These are phyloP conservation scores for Enteromius afrohamiltoni DNA, from an alignment of 2,797 vertebrate genomes.

Conservation along the genomic window DNA sequence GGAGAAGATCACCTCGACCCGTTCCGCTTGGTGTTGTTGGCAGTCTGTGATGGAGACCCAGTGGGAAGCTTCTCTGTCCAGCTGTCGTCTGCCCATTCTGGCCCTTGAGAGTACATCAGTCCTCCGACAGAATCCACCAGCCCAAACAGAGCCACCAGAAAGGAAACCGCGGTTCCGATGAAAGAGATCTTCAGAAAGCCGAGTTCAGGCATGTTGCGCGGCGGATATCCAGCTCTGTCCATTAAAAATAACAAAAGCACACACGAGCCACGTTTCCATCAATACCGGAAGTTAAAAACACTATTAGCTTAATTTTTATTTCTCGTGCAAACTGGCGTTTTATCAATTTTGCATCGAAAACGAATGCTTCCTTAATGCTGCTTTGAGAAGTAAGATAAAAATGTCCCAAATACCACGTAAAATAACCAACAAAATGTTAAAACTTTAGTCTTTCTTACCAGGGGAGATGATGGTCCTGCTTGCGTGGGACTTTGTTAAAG, in stretches of 20 bases:
- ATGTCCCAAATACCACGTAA: neutral
- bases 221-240: neutral
- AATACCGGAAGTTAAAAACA: neutral
- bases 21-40: neutral
- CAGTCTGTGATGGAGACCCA: neutral
- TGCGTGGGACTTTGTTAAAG: neutral
- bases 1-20: constrained; percentile 24
- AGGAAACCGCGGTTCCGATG: constrained; percentile 63
- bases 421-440: neutral
- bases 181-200: constrained; percentile 68
- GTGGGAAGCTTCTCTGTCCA: neutral
- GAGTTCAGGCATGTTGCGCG: constrained; percentile 54
- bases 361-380: too few relatives aligned
- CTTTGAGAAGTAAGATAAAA: neutral
- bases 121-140: constrained; percentile 72
- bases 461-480: neutral
- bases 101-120: constrained; percentile 64
- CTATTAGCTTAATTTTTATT: neutral
- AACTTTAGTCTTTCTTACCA: constrained; percentile 8
- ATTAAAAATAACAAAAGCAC: neutral
- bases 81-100: neutral
- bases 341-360: neutral
- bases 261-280: neutral
- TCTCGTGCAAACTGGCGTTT: neutral
- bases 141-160: constrained; percentile 62